Conservation (phyloP, 2,888 invertebrate species). For the Schizaphis graminum region DNA sequence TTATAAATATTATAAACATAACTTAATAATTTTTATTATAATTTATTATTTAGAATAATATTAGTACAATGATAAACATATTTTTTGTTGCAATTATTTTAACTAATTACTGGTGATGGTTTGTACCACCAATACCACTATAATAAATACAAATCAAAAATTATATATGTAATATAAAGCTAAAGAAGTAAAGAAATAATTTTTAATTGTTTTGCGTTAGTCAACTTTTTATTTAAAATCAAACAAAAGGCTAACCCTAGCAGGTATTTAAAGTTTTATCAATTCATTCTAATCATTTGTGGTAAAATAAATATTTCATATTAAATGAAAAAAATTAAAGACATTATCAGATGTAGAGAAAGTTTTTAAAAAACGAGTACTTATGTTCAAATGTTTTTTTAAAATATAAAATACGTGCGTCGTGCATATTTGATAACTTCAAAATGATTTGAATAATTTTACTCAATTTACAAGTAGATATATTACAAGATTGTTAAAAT, state of each 20-base stretch:
- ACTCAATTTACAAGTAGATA: not conserved
- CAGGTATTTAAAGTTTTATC: not conserved
- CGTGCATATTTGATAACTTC: not conserved
- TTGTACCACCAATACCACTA: not conserved
- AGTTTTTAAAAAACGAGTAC: not conserved
- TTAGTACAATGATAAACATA: not conserved
- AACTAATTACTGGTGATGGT: not conserved
- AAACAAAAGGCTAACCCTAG: not conserved
- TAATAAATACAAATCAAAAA: not conserved
- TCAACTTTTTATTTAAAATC: not conserved
- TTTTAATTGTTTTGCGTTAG: not conserved
- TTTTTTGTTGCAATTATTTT: not conserved
- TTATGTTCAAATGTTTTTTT: not conserved
- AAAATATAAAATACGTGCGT: not conserved
- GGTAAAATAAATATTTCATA: not conserved
- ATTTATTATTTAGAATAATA: not conserved
- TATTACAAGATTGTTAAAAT: not conserved
- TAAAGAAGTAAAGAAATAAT: not conserved
- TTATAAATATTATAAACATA: not conserved
- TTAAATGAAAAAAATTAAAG: not conserved
- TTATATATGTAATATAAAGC: not conserved
- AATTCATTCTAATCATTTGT: not conserved
- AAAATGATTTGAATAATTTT: not conserved
- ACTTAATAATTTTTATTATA: not conserved
- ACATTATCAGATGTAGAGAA: not conserved